Conservation (phyloP, 2,888 invertebrate genomes). For the Diachrysia chrysitis region DNA sequence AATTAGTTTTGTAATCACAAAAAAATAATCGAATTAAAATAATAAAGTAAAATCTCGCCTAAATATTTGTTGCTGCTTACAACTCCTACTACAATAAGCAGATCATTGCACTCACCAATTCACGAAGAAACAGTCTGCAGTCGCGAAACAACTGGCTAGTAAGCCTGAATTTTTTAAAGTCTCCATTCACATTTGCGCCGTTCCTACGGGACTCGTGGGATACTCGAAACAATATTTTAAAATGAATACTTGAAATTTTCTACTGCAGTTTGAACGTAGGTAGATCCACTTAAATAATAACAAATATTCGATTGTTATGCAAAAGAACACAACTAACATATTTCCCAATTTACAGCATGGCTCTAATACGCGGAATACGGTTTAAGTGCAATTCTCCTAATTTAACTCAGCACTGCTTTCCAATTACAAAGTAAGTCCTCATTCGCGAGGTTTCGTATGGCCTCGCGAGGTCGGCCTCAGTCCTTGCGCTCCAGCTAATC, state of each 20-base stretch:
- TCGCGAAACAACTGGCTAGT: conserved; percentile 9
- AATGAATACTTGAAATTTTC: not conserved
- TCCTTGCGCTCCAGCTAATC: conserved; percentile 65
- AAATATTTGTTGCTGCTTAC: not conserved
- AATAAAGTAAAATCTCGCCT: not conserved
- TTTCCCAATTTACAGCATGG: not conserved
- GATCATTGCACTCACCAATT: not conserved
- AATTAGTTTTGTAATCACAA: too few species aligned
- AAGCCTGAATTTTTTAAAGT: conserved; percentile 25
- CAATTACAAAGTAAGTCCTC: conserved; percentile 37
- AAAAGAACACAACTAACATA: not conserved
- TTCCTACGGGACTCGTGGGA: conserved; percentile 8
- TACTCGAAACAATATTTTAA: not conserved
- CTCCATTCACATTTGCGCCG: conserved; percentile 21
- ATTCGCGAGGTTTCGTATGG: conserved; percentile 19
- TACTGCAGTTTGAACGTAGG: too few species aligned
- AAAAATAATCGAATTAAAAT: not conserved
- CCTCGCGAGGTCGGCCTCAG: conserved; percentile 32
- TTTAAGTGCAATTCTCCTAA: conserved; percentile 32
- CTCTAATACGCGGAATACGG: conserved; percentile 6
- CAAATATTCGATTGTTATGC: not conserved
- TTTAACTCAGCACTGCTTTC: conserved; percentile 35
- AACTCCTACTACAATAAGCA: too few species aligned
- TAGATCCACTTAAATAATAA: not conserved
- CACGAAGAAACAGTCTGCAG: not conserved